These are phyloP conservation scores for Drosophila watanabei DNA, from an alignment of 1,140 invertebrate genomes.

Conservation along the genomic window DNA sequence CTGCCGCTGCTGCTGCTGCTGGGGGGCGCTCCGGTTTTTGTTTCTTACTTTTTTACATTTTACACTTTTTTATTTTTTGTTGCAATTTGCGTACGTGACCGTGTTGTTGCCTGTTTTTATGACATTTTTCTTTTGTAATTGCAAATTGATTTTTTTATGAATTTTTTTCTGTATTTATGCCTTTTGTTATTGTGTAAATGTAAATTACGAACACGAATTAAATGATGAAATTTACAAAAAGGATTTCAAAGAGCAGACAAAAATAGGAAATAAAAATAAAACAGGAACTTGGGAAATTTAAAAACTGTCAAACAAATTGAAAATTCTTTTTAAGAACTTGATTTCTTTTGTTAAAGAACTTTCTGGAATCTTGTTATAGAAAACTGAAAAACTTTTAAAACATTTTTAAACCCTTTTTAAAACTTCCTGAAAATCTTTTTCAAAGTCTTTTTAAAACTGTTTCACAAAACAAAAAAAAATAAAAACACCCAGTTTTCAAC, in stretches of 20 bases:
- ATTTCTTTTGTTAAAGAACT: background rate
- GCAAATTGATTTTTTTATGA: slow-evolving; percentile 76
- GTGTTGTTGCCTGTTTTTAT: slow-evolving; percentile 59
- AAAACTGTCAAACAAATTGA: background rate
- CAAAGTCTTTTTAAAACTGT: background rate
- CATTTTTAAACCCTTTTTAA: background rate
- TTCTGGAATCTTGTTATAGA: background rate
- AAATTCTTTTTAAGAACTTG: background rate
- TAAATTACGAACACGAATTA: slow-evolving; percentile 17
- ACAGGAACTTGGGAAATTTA: background rate
- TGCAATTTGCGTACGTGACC: slow-evolving; percentile 59
- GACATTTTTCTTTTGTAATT: slow-evolving; percentile 61
- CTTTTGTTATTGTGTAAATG: slow-evolving; percentile 19
- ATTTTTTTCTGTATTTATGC: slow-evolving; percentile 42
- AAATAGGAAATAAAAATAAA: slow-evolving; percentile 1
- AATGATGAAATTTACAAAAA: slow-evolving; percentile 39
- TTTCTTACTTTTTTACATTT: slow-evolving; percentile 17
- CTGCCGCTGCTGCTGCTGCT: slow-evolving; percentile 24
- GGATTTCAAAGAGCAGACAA: background rate
- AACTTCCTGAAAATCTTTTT: background rate
- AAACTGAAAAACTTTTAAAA: background rate
- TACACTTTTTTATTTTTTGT: slow-evolving; percentile 17
- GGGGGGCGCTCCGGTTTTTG: slow-evolving; percentile 24
- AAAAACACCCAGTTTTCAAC: no score
- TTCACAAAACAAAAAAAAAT: no score